Conservation (phyloP, 2,888 invertebrate genomes). For the Oligia fasciuncula region DNA sequence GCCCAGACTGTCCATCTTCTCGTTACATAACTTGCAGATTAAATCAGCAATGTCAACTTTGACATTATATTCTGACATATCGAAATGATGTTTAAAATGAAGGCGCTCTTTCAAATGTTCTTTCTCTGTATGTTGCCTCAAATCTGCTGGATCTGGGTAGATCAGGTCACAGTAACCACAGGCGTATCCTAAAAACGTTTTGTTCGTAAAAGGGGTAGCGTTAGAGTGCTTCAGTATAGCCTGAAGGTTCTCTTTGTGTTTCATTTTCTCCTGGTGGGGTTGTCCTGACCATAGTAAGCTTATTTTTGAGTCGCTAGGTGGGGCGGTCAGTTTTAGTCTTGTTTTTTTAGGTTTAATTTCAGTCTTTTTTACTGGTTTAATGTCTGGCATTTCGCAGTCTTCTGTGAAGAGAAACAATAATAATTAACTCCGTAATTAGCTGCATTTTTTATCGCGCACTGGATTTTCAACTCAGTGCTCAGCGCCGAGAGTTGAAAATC, state of each 20-base stretch:
- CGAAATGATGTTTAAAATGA: constrained; percentile 74
- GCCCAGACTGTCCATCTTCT: constrained; percentile 70
- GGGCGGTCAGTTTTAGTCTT: constrained; percentile 65
- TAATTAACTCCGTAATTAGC: no score
- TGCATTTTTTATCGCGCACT: no score
- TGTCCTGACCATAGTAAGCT: constrained; percentile 71
- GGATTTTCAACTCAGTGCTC: no score
- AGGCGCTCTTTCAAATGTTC: constrained; percentile 75
- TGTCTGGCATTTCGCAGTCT: constrained; percentile 68
- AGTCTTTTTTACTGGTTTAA: constrained; percentile 51
- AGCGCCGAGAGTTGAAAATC: no score
- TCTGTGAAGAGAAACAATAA: constrained; percentile 64
- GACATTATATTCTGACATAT: constrained; percentile 77
- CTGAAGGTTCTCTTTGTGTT: constrained; percentile 79
- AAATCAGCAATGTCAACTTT: constrained; percentile 78
- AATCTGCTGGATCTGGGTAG: constrained; percentile 79
- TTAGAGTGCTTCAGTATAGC: constrained; percentile 81
- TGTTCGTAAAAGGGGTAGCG: constrained; percentile 81
- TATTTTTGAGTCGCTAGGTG: constrained; percentile 64
- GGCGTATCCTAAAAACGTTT: constrained; percentile 77
- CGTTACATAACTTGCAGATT: constrained; percentile 75
- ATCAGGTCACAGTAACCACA: constrained; percentile 81
- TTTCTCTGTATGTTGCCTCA: constrained; percentile 71
- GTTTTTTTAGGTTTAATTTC: constrained; percentile 62
- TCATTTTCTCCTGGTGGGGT: constrained; percentile 70